Conservation (phyloP, 2,888 invertebrate genomes). For the Andrena fulva region DNA sequence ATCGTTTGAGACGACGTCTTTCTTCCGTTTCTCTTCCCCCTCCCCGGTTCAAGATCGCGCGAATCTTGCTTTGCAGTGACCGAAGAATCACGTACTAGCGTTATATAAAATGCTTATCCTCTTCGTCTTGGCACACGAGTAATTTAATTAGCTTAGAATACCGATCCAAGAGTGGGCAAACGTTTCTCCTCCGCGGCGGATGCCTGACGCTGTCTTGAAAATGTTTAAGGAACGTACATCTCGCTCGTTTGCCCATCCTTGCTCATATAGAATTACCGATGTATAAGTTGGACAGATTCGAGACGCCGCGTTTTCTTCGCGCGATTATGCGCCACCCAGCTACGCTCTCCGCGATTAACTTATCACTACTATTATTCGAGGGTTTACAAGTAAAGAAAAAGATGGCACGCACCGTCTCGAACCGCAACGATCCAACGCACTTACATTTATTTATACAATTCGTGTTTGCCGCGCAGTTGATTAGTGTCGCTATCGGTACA, state of each 20-base stretch:
- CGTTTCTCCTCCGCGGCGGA: not conserved
- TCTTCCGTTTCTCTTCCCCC: not conserved
- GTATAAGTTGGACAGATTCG: constrained; percentile 52
- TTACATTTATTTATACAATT: constrained; percentile 66
- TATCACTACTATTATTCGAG: constrained; percentile 5
- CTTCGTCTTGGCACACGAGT: constrained; percentile 74
- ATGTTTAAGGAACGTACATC: constrained; percentile 8
- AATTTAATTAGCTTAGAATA: constrained; percentile 64
- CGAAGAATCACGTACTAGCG: constrained; percentile 64
- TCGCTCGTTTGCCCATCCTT: constrained; percentile 53
- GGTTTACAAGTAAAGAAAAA: not conserved
- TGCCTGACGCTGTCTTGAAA: not conserved
- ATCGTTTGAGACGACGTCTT: constrained; percentile 11
- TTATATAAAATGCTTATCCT: constrained; percentile 70
- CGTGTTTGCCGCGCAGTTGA: constrained; percentile 44
- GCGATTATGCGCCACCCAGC: constrained; percentile 1
- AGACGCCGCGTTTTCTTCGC: constrained; percentile 48
- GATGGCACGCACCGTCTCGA: constrained; percentile 56
- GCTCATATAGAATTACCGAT: constrained; percentile 24
- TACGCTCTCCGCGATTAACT: not conserved
- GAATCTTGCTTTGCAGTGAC: constrained; percentile 53
- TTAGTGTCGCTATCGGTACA: constrained; percentile 46
- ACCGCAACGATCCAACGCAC: constrained; percentile 52
- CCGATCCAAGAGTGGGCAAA: constrained; percentile 53
- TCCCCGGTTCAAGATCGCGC: constrained; percentile 25